phyloP scores from a whole-genome alignment of 1,140 invertebrate species.

The Penaeus vannamei region DNA sequence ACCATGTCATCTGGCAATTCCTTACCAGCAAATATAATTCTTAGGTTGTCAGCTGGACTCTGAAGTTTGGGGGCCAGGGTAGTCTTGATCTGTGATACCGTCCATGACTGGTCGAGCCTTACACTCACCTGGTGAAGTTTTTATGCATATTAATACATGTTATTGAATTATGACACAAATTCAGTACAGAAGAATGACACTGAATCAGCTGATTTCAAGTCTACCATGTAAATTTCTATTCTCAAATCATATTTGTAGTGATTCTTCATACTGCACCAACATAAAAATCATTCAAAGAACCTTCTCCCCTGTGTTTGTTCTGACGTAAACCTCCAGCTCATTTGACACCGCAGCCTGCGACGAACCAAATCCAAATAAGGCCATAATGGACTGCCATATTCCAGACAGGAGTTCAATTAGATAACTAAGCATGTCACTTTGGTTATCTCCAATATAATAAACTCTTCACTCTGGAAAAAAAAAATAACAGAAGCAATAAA shows the following conservation, averaged over 20 bases:
- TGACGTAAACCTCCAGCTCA: constrained; percentile 51
- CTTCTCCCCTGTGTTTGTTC: constrained; percentile 60
- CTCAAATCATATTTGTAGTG: no score
- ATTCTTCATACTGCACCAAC: no score
- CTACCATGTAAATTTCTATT: no score
- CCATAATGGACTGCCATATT: constrained; percentile 40
- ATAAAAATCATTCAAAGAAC: background rate
- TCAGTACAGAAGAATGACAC: background rate
- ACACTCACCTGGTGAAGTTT: constrained; percentile 45
- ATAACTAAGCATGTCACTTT: constrained; percentile 45
- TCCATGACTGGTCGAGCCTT: constrained; percentile 49
- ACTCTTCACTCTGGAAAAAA: background rate
- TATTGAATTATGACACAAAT: background rate
- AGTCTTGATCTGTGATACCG: constrained; percentile 34
- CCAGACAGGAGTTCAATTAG: constrained; percentile 37
- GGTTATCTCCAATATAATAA: background rate
- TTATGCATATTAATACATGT: background rate
- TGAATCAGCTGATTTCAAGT: no score
- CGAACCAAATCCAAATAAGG: constrained; percentile 52
- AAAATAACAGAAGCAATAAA: background rate
- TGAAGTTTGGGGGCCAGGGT: constrained; percentile 52
- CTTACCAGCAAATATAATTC: constrained; percentile 88
- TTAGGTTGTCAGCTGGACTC: constrained; percentile 37
- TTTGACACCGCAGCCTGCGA: constrained; percentile 31
- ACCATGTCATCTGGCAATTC: constrained; percentile 83